A percentile compares a stretch with the other conserved stretches of the same genome.
These are phyloP conservation scores for Prinia subflava DNA, from an alignment of 2,113 vertebrate species.

Conservation along the genomic window DNA sequence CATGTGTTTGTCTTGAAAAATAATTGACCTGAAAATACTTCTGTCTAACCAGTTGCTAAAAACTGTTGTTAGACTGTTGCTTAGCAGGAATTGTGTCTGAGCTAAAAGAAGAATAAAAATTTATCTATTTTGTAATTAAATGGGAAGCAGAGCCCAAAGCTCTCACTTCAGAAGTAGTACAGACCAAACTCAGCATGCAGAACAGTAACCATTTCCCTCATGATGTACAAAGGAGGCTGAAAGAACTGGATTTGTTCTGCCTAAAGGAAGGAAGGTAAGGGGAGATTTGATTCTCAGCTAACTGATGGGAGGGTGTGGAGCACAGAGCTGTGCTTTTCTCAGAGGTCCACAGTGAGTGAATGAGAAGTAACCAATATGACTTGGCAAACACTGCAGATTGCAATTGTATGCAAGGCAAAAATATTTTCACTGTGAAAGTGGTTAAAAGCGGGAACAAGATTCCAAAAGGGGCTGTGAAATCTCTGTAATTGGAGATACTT, in stretches of 20 bases:
- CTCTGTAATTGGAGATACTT: neutral
- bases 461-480: neutral
- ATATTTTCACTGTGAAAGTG: neutral
- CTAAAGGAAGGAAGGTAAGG: neutral
- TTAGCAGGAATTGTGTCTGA: neutral
- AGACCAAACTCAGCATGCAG: neutral
- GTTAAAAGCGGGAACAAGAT: neutral
- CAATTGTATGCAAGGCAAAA: neutral
- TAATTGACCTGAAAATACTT: neutral
- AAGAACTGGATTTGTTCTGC: neutral
- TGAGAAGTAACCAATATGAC: neutral
- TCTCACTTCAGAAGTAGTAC: neutral
- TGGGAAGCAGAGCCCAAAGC: neutral
- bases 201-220: neutral
- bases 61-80: neutral
- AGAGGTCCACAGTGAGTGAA: neutral
- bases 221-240: neutral
- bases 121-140: neutral
- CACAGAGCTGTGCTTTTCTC: neutral
- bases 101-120: neutral
- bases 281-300: accelerated
- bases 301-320: neutral
- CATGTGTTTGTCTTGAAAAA: neutral
- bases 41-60: neutral
- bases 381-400: neutral